These are phyloP conservation scores for Cryptomyrus ogoouensis DNA, from an alignment of 2,113 vertebrate genomes.

Conservation along the genomic window DNA sequence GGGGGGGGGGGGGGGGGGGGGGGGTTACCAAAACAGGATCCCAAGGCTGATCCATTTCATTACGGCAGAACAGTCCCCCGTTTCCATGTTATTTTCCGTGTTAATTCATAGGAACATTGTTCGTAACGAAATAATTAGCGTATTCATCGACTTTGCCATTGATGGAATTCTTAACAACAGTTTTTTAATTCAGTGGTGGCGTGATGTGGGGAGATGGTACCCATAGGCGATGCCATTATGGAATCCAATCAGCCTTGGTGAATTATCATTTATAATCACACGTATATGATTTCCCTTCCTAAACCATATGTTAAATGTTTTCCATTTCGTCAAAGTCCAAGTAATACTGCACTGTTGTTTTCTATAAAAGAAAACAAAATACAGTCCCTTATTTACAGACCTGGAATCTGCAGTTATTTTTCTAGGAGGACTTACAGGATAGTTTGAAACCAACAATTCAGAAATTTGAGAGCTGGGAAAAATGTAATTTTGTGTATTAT, in stretches of 20 bases:
- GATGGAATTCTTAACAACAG: not conserved
- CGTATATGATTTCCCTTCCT: not conserved
- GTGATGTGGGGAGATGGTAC: not conserved
- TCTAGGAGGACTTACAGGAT: not conserved
- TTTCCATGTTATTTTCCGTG: not conserved
- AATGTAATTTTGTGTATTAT: not conserved
- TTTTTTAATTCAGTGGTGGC: not conserved
- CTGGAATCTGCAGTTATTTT: not conserved
- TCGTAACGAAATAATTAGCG: not conserved
- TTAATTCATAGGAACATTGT: not conserved
- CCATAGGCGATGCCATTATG: not conserved
- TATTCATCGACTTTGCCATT: not conserved
- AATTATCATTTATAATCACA: not conserved
- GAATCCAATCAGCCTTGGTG: not conserved
- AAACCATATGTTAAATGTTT: not conserved
- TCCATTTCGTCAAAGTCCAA: not conserved
- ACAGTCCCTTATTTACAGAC: not conserved
- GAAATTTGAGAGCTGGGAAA: not conserved
- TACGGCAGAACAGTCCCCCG: not conserved
- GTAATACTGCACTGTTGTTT: not conserved
- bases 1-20: too few relatives aligned
- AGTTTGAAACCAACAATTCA: not conserved
- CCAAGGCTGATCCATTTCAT: not conserved
- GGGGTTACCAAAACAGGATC: not conserved
- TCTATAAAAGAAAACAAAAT: not conserved